phyloP scores from a whole-genome alignment of 2,113 vertebrate genomes.

The Rhinolophus ferrumequinum region DNA sequence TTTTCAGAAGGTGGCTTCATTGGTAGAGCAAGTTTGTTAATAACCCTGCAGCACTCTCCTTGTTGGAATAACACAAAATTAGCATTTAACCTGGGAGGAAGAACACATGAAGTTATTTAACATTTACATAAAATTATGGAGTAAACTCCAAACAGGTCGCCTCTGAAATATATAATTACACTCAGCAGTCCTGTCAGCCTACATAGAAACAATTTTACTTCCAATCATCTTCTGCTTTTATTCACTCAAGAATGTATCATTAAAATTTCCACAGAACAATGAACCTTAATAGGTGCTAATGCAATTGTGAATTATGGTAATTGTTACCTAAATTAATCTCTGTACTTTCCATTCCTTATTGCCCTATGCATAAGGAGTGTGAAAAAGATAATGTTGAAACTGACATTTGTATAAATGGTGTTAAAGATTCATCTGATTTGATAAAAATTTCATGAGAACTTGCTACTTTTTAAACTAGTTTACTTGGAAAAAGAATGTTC shows the following conservation, averaged over 20 bases:
- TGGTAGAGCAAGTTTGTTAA: conserved; percentile 71
- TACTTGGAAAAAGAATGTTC: neutral
- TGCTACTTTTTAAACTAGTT: conserved; percentile 52
- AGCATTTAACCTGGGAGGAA: conserved; percentile 84
- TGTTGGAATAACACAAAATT: conserved; percentile 81
- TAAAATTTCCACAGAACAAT: conserved; percentile 89
- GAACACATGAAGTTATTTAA: conserved; percentile 83
- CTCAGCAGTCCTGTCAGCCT: conserved; percentile 86
- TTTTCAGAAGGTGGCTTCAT: conserved; percentile 56
- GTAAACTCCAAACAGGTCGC: conserved; percentile 87
- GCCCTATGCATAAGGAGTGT: conserved; percentile 76
- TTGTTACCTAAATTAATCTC: conserved; percentile 90
- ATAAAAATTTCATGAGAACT: conserved; percentile 54
- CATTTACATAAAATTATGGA: conserved; percentile 89
- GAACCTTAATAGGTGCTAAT: conserved; percentile 89
- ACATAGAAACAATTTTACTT: conserved; percentile 87
- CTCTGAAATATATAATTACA: conserved; percentile 87
- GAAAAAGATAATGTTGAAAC: conserved; percentile 81
- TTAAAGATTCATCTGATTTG: conserved; percentile 68
- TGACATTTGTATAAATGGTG: conserved; percentile 78
- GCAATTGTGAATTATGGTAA: conserved; percentile 87
- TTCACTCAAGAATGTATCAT: conserved; percentile 87
- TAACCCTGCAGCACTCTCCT: conserved; percentile 58
- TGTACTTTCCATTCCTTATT: conserved; percentile 82
- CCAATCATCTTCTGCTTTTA: conserved; percentile 87